A percentile compares a stretch with the other conserved stretches of the same genome.
phyloP scores from a whole-genome alignment of 2,113 vertebrate genomes.

The Podarcis muralis region DNA sequence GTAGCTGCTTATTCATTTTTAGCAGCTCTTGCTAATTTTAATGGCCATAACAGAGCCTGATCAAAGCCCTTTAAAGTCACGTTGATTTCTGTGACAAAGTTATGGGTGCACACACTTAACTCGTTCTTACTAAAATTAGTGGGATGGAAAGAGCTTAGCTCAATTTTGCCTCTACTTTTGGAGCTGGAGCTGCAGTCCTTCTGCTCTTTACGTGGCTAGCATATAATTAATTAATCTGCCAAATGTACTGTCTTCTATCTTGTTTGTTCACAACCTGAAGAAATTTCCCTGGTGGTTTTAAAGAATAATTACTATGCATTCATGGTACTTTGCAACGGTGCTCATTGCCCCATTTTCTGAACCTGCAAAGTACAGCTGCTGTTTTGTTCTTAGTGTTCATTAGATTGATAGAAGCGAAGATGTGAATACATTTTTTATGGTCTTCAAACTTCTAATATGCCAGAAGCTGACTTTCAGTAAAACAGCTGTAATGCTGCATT shows the following conservation, averaged over 20 bases:
- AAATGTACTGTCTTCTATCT: conserved; percentile 14
- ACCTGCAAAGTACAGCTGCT: conserved; percentile 12
- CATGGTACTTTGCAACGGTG: neutral
- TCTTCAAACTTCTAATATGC: neutral
- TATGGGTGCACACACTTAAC: neutral
- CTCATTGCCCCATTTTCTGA: conserved; percentile 29
- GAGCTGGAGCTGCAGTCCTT: conserved; percentile 46
- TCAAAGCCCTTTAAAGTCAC: neutral
- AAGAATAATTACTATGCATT: conserved; percentile 41
- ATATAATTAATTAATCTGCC: conserved; percentile 47
- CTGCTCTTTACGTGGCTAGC: conserved; percentile 28
- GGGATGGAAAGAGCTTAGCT: neutral
- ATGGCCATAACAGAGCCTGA: neutral
- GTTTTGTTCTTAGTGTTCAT: conserved; percentile 30
- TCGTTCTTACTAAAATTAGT: neutral
- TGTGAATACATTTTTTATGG: neutral
- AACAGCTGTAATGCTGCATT: neutral
- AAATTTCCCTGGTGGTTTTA: conserved; percentile 43
- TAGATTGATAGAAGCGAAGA: neutral
- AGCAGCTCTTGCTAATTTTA: neutral
- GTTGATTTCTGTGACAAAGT: neutral
- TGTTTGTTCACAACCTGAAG: conserved; percentile 52
- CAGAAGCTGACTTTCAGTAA: neutral
- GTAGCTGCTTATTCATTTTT: neutral
- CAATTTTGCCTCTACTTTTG: conserved; percentile 24